Percentiles rank a stretch among this genome's conserved stretches.
Conservation (phyloP, 2,113 vertebrate genomes). For the Engystomops pustulosus region DNA sequence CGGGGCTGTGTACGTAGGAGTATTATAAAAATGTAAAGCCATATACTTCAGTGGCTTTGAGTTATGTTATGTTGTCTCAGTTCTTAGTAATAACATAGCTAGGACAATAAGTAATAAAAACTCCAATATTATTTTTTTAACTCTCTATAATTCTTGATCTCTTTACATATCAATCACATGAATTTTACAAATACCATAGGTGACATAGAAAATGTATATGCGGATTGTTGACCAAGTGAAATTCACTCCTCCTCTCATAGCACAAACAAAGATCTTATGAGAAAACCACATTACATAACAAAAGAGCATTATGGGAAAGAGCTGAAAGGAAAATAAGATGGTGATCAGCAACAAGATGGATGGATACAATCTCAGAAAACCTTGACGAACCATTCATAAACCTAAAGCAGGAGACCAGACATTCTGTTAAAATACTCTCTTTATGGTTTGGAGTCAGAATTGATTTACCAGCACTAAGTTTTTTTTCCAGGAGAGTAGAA, state of each 20-base stretch:
- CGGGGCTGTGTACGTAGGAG: no score
- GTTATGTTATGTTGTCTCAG: no score
- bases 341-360: neutral
- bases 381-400: neutral
- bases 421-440: neutral
- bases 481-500: no score
- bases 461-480: conserved; percentile 12
- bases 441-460: neutral
- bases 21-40: no score
- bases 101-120: no score
- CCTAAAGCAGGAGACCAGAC: neutral
- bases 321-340: neutral
- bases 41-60: no score
- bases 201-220: neutral
- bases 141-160: no score
- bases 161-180: no score
- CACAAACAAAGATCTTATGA: neutral
- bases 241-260: neutral
- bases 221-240: neutral
- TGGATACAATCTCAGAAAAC: neutral
- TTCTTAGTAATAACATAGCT: no score
- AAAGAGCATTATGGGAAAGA: neutral
- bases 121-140: no score
- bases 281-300: neutral
- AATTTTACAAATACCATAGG: neutral